These are phyloP conservation scores for Serripes groenlandicus DNA, from an alignment of 2,888 invertebrate genomes.

Conservation along the genomic window DNA sequence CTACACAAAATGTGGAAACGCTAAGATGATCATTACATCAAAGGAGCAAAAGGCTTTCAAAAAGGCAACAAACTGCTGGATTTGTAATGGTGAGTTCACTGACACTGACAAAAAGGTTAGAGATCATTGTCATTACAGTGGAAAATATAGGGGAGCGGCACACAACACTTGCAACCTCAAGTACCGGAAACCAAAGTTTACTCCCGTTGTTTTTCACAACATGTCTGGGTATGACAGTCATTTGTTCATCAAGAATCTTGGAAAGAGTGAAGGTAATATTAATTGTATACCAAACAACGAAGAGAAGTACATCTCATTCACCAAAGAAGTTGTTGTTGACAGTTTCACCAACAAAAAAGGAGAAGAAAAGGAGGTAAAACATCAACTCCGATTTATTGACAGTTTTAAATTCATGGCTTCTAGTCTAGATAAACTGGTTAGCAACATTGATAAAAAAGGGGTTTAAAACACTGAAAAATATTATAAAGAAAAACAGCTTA, in stretches of 20 bases:
- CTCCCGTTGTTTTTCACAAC: conserved; percentile 43
- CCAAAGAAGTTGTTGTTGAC: too few species aligned
- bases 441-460: conserved; percentile 30
- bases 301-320: conserved; percentile 49
- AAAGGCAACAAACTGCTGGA: conserved; percentile 8
- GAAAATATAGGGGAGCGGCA: conserved; percentile 30
- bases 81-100: not conserved
- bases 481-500: conserved; percentile 13
- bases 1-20: too few species aligned
- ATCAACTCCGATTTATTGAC: conserved; percentile 51
- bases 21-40: too few species aligned
- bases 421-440: conserved; percentile 31
- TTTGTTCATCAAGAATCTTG: conserved; percentile 9
- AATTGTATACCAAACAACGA: conserved; percentile 38
- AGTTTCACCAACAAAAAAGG: too few species aligned
- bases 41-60: too few species aligned
- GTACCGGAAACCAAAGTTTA: conserved; percentile 22
- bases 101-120: not conserved
- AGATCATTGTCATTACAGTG: conserved; percentile 33
- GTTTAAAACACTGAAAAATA: conserved; percentile 29
- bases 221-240: conserved; percentile 37
- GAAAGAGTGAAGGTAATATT: conserved; percentile 19
- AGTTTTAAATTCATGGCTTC: conserved; percentile 43
- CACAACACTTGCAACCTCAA: conserved; percentile 34
- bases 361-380: too few species aligned